Percentiles rank a stretch among this genome's conserved stretches.
Conservation (phyloP, 2,888 invertebrate genomes). For the Seira ritae region DNA sequence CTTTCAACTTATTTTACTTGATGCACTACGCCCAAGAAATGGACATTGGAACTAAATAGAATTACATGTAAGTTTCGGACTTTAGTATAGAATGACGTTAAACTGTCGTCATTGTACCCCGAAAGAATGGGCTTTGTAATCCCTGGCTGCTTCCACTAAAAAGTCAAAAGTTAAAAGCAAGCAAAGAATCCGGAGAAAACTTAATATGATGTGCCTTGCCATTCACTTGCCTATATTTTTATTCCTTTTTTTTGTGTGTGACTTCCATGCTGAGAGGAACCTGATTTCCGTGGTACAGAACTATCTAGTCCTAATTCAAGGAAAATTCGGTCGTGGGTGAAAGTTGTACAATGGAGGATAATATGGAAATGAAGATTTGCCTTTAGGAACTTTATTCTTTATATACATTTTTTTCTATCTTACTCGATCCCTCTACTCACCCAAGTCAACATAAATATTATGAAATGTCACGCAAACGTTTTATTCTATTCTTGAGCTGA, state of each 20-base stretch:
- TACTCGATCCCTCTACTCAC: background rate
- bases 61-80: background rate
- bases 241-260: background rate
- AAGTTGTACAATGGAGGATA: background rate
- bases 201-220: background rate
- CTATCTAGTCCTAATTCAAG: background rate
- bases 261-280: background rate
- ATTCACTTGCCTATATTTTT: background rate
- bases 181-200: background rate
- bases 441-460: background rate
- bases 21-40: too few species aligned
- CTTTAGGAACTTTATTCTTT: background rate
- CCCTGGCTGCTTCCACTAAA: background rate
- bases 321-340: background rate
- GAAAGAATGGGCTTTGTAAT: background rate
- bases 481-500: background rate
- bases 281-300: background rate
- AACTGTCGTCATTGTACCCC: background rate
- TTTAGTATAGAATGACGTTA: background rate
- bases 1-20: too few species aligned
- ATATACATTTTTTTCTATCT: background rate
- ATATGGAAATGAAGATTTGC: constrained; percentile 1
- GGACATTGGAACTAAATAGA: background rate
- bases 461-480: constrained; percentile 3
- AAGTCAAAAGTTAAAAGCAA: constrained; percentile 1